These are phyloP conservation scores for Pinna nobilis DNA, from an alignment of 1,140 invertebrate species.

Conservation along the genomic window DNA sequence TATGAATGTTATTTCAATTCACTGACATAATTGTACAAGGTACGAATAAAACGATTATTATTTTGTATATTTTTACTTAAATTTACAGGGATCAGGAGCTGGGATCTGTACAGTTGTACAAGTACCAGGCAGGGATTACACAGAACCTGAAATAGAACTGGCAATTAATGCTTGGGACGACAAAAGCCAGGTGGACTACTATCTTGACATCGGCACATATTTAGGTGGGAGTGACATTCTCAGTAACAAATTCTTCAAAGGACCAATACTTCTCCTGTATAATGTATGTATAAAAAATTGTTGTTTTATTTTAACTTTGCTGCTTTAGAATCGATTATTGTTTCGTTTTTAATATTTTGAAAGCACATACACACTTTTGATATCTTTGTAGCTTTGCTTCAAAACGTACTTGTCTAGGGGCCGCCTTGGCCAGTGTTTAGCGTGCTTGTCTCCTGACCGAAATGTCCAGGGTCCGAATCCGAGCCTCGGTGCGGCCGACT, in stretches of 20 bases:
- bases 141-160: slow-evolving; percentile 45
- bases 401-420: no score
- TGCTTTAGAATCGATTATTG: no score
- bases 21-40: no score
- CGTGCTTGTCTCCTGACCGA: no score
- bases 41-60: neutral
- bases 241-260: slow-evolving; percentile 27
- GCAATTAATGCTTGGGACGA: slow-evolving; percentile 45
- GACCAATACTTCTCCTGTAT: slow-evolving; percentile 16
- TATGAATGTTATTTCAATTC: no score
- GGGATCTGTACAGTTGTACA: slow-evolving; percentile 43
- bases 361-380: no score
- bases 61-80: neutral
- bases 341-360: no score
- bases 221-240: slow-evolving; percentile 46
- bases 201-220: slow-evolving; percentile 37
- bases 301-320: neutral
- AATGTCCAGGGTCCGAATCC: no score
- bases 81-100: slow-evolving; percentile 10
- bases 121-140: slow-evolving; percentile 42
- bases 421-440: no score
- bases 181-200: slow-evolving; percentile 39
- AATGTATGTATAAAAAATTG: slow-evolving; percentile 6
- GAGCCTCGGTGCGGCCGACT: no score
- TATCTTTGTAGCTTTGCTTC: no score